Conservation (phyloP, 2,888 invertebrate genomes). For the Epinotia ramella region DNA sequence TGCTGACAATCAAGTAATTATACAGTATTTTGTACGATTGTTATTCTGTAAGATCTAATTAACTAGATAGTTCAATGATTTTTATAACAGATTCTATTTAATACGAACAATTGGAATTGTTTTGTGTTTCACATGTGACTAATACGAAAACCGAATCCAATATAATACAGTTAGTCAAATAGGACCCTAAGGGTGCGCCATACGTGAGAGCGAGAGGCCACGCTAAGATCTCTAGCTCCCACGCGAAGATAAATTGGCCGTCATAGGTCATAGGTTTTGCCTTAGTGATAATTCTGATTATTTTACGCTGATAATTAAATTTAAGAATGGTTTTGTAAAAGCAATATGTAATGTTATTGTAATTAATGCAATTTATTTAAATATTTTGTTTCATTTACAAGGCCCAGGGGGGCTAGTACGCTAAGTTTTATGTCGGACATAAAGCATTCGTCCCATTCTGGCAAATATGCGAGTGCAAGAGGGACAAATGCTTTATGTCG, state of each 20-base stretch:
- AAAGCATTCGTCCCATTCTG: too few species aligned
- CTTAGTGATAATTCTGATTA: too few species aligned
- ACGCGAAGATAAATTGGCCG: not conserved
- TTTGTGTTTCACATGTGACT: not conserved
- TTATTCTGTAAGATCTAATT: conserved; percentile 20
- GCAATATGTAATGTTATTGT: conserved; percentile 51
- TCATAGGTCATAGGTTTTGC: not conserved
- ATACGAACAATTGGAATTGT: not conserved
- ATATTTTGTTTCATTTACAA: not conserved
- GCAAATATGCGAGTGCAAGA: too few species aligned
- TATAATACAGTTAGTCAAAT: not conserved
- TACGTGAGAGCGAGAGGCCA: not conserved
- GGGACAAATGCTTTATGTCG: too few species aligned
- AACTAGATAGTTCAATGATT: not conserved
- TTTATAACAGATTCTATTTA: not conserved
- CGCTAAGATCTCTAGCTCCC: not conserved
- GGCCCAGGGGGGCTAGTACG: too few species aligned
- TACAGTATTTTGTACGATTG: conserved; percentile 31
- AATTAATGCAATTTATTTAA: conserved; percentile 45
- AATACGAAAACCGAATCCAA: too few species aligned
- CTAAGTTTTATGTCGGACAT: too few species aligned
- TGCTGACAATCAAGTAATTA: conserved; percentile 20
- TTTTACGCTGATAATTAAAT: conserved; percentile 8
- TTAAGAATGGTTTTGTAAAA: conserved; percentile 51
- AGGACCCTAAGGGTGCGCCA: not conserved